These are phyloP conservation scores for Mesoligia furuncula DNA, from an alignment of 2,888 invertebrate genomes.

Conservation along the genomic window DNA sequence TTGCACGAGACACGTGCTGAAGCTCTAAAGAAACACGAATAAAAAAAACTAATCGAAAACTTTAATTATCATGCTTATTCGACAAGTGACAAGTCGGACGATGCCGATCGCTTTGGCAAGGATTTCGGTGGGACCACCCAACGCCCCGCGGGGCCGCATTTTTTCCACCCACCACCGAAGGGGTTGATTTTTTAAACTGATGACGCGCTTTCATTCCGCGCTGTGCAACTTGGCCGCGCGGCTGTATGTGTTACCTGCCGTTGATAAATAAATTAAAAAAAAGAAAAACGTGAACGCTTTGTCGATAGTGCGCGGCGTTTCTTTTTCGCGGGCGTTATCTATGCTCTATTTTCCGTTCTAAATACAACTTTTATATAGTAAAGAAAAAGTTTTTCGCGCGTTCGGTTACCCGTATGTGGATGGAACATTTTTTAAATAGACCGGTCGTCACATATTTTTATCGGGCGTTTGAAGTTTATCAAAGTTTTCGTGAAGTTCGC, in stretches of 20 bases:
- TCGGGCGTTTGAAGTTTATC: conserved; percentile 53
- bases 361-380: conserved; percentile 77
- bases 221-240: conserved; percentile 90
- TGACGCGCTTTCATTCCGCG: conserved; percentile 91
- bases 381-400: conserved; percentile 68
- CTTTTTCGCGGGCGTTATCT: conserved; percentile 85
- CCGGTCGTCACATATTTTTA: conserved; percentile 44
- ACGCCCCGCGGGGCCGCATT: conserved; percentile 85
- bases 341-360: conserved; percentile 78
- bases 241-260: conserved; percentile 87
- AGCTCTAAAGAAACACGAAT: conserved; percentile 73
- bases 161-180: conserved; percentile 89
- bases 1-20: conserved; percentile 59
- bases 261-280: conserved; percentile 87
- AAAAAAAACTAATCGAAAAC: conserved; percentile 84
- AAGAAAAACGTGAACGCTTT: conserved; percentile 81
- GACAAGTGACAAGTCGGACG: conserved; percentile 89
- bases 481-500: conserved; percentile 59
- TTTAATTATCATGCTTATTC: conserved; percentile 90
- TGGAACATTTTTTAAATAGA: conserved; percentile 46
- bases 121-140: conserved; percentile 88
- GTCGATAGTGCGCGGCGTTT: conserved; percentile 87
- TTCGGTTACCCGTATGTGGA: conserved; percentile 55
- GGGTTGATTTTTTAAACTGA: conserved; percentile 91
- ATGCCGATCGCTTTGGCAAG: conserved; percentile 89